phyloP scores from a whole-genome alignment of 2,888 invertebrate genomes.

The Sarcophaga caerulescens region DNA sequence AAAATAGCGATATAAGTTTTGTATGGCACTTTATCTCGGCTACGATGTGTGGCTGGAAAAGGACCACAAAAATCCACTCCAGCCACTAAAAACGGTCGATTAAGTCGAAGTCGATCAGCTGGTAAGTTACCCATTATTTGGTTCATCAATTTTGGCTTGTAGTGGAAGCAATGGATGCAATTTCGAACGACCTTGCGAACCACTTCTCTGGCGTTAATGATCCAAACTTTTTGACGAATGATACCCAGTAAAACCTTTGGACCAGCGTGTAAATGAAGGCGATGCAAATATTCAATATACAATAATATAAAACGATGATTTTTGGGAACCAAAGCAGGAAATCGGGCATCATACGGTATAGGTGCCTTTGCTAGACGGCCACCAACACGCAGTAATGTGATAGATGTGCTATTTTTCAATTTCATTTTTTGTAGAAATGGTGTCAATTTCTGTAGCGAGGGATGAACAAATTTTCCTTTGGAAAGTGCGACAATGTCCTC shows the following conservation, averaged over 20 bases:
- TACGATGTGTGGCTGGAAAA: conserved; percentile 58
- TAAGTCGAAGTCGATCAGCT: too few species aligned
- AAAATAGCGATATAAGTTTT: conserved; percentile 49
- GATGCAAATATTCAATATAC: conserved; percentile 50
- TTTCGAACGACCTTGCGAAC: conserved; percentile 43
- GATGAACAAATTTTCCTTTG: not conserved
- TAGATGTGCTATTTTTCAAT: not conserved
- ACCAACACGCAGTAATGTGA: not conserved
- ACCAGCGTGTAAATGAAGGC: conserved; percentile 49
- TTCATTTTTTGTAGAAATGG: not conserved
- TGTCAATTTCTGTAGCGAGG: not conserved
- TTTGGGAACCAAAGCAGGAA: conserved; percentile 71
- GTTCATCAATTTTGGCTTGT: too few species aligned
- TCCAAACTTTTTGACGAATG: conserved; percentile 57
- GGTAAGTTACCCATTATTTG: too few species aligned
- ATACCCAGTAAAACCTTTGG: conserved; percentile 55
- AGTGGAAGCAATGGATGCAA: too few species aligned
- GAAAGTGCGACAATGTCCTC: not conserved
- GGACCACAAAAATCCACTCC: conserved; percentile 44
- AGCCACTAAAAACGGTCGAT: conserved; percentile 39
- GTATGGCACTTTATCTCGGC: conserved; percentile 28
- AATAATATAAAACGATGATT: conserved; percentile 46
- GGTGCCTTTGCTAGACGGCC: not conserved
- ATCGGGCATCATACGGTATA: conserved; percentile 68
- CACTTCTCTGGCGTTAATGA: conserved; percentile 43